These are phyloP conservation scores for Diachasmimorpha longicaudata DNA, from an alignment of 1,140 invertebrate species.

Conservation along the genomic window DNA sequence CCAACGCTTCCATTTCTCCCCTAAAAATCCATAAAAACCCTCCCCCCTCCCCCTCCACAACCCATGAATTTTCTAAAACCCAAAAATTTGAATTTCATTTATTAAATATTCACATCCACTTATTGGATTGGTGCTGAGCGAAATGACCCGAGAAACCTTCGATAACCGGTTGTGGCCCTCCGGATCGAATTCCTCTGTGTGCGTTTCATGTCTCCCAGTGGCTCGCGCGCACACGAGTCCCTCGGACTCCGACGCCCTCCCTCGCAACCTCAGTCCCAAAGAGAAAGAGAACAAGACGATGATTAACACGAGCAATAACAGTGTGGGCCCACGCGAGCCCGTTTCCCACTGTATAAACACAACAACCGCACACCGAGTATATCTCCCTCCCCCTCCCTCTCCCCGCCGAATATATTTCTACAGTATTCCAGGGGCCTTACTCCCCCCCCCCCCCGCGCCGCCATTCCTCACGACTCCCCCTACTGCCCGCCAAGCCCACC, in stretches of 20 bases:
- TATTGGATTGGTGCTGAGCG: background rate
- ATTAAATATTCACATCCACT: background rate
- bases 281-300: constrained; percentile 4
- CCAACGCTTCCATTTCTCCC: too few relatives aligned
- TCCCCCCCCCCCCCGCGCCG: too few relatives aligned
- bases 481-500: too few relatives aligned
- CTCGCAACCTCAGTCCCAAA: background rate
- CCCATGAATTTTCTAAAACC: too few relatives aligned
- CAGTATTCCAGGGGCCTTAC: background rate
- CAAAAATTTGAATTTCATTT: background rate
- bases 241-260: background rate
- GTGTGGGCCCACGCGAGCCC: constrained; percentile 11
- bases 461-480: too few relatives aligned
- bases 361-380: background rate
- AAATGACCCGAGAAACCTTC: constrained; percentile 10
- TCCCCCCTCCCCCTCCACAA: too few relatives aligned
- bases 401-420: background rate
- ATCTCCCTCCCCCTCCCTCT: too few relatives aligned
- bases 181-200: constrained; percentile 8
- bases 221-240: background rate
- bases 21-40: too few relatives aligned
- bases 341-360: constrained; percentile 11
- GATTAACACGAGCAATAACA: constrained; percentile 17
- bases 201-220: background rate
- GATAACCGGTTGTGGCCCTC: background rate